Evolutionary conservation across 1,140 invertebrate genomes (phyloP).

Genomic region (Rhagoletis zephyria): DNA sequence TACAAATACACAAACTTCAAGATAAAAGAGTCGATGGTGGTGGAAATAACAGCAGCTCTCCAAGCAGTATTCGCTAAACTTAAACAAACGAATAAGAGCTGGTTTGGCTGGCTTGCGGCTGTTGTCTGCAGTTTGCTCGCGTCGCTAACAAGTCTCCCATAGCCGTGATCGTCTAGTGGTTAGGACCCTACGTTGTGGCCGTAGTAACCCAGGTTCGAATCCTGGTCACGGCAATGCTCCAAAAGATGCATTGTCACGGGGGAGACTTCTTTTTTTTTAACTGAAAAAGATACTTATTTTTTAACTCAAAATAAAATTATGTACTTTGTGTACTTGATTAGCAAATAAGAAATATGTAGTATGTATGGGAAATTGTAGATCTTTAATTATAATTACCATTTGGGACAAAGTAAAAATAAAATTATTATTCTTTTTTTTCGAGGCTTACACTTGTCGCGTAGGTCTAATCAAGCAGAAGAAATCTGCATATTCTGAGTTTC

Average conservation of each 20-base stretch:
- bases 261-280: slow-evolving; percentile 47
- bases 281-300: not conserved
- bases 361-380: no score
- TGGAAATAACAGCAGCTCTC: not conserved
- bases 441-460: no score
- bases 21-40: not conserved
- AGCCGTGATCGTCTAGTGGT: slow-evolving; percentile 93
- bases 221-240: slow-evolving; percentile 83
- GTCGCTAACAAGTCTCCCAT: slow-evolving; percentile 27
- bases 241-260: slow-evolving; percentile 72
- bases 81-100: not conserved
- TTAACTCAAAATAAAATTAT: not conserved
- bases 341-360: no score
- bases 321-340: no score
- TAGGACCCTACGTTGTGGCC: slow-evolving; percentile 90
- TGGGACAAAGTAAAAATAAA: no score
- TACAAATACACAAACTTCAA: no score
- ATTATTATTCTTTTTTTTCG: no score
- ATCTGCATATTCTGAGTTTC: no score
- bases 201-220: slow-evolving; percentile 91
- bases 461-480: no score
- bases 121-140: not conserved
- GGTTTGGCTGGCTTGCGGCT: not conserved
- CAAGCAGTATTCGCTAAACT: not conserved
- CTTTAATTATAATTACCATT: no score